A percentile compares a stretch with the other conserved stretches of the same genome.
Conservation (phyloP, 2,797 vertebrate species). For the Mormyrus proboscirostris region DNA sequence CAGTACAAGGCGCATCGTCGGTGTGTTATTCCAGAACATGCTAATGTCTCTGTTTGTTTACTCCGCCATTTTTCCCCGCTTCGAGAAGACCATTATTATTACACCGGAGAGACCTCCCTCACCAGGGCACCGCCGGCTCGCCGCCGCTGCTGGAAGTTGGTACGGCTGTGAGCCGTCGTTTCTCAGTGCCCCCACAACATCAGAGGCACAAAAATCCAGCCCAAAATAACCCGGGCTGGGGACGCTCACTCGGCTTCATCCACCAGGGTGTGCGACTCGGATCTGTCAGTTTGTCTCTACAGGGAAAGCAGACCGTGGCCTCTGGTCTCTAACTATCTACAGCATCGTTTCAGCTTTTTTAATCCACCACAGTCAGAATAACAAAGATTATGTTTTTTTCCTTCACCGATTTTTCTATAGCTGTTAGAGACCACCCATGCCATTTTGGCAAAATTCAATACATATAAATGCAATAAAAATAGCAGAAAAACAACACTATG, state of each 20-base stretch:
- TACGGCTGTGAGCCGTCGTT: background rate
- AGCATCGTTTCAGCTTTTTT: background rate
- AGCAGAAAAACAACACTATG: background rate
- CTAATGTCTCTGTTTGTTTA: conserved; percentile 6
- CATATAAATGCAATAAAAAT: background rate
- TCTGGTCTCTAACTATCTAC: background rate
- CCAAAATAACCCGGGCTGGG: background rate
- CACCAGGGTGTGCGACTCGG: background rate
- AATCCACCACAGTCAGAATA: background rate
- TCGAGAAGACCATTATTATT: background rate
- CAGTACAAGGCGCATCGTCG: background rate
- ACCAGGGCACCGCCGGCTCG: background rate
- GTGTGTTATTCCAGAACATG: background rate
- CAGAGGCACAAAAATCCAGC: background rate
- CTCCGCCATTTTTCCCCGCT: background rate
- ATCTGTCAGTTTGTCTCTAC: conserved; percentile 1
- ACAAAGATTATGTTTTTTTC: background rate
- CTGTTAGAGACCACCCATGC: background rate
- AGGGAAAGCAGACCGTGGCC: background rate
- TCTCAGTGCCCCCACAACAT: background rate
- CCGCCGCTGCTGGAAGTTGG: background rate
- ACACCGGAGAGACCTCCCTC: background rate
- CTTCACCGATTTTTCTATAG: background rate
- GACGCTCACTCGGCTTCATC: background rate
- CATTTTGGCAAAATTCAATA: background rate